phyloP scores from a whole-genome alignment of 2,888 invertebrate species.

The Oegoconia quadripuncta region DNA sequence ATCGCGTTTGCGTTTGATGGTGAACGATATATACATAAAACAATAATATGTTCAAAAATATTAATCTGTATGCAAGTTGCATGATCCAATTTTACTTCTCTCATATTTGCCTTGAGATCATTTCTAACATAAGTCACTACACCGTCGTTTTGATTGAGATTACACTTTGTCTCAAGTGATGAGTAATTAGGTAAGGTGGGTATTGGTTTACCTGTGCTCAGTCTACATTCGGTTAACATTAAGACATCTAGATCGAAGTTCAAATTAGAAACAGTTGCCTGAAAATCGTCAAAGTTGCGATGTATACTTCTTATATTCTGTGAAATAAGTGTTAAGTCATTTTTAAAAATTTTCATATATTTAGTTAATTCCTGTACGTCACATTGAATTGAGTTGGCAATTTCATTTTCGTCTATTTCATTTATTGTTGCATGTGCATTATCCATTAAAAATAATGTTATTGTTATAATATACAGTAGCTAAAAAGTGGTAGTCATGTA shows the following conservation, averaged over 20 bases:
- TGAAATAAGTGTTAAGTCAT: background rate
- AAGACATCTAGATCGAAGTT: background rate
- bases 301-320: conserved; percentile 1
- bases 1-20: conserved; percentile 5
- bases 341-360: background rate
- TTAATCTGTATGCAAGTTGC: background rate
- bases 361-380: background rate
- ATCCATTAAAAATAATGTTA: no score
- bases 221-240: background rate
- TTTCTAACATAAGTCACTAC: background rate
- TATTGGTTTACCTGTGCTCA: background rate
- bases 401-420: background rate
- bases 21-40: no score
- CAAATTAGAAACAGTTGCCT: background rate
- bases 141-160: conserved; percentile 2
- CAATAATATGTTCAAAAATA: no score
- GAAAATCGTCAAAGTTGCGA: background rate
- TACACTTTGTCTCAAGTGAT: background rate
- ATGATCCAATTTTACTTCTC: background rate
- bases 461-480: no score
- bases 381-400: background rate
- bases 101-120: background rate
- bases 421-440: no score
- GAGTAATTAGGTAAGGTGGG: background rate
- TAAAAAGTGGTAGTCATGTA: no score